Evolutionary conservation across 1,140 invertebrate genomes (phyloP).

Genomic region (Agrypnia vestita): DNA sequence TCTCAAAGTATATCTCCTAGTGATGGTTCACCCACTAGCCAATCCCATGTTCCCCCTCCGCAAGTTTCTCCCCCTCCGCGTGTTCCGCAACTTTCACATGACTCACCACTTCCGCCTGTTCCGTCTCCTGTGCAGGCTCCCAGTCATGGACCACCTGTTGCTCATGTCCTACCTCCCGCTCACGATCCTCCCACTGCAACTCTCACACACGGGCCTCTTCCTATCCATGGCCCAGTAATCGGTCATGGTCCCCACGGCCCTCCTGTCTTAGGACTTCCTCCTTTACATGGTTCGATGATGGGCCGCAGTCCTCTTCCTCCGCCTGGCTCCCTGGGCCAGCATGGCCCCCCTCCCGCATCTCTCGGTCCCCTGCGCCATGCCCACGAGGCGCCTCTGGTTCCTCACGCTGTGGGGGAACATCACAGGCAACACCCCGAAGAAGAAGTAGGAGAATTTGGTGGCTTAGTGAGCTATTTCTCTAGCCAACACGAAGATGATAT

Average conservation of each 20-base stretch:
- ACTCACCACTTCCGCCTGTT: neutral
- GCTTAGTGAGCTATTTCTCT: constrained; percentile 90
- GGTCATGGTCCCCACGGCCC: neutral
- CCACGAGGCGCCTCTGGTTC: constrained; percentile 45
- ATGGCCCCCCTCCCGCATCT: constrained; percentile 57
- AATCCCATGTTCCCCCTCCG: neutral
- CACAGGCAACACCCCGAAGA: constrained; percentile 68
- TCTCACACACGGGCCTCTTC: constrained; percentile 53
- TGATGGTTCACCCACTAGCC: neutral
- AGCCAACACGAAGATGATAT: constrained; percentile 86
- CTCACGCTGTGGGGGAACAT: constrained; percentile 40
- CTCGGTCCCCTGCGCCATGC: constrained; percentile 61
- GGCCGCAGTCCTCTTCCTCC: neutral
- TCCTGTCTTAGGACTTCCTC: neutral
- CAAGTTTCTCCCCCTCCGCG: neutral
- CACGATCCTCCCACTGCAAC: constrained; percentile 57
- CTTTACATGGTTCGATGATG: neutral
- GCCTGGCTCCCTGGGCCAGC: constrained; percentile 10
- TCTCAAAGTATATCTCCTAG: neutral
- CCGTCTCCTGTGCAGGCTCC: neutral
- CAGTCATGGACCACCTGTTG: neutral
- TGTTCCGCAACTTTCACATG: neutral
- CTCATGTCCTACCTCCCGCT: constrained; percentile 10
- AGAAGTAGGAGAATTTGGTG: constrained; percentile 84
- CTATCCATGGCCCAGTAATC: neutral